These are phyloP conservation scores for Bostrychus sinensis DNA, from an alignment of 2,113 vertebrate species.

Conservation along the genomic window DNA sequence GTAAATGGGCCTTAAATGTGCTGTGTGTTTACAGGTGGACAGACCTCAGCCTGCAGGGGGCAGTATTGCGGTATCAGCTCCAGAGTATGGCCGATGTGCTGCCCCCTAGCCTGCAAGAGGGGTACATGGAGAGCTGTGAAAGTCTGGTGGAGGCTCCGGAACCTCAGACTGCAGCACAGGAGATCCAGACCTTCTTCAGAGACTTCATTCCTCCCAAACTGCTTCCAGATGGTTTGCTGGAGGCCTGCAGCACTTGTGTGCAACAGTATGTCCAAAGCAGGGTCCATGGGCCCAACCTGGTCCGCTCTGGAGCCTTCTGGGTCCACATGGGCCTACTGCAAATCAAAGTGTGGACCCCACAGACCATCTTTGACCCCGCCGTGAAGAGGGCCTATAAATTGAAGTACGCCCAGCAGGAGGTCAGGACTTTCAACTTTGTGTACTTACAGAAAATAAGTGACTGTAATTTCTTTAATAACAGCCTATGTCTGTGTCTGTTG, in stretches of 20 bases:
- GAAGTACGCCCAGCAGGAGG: constrained; percentile 91
- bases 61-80: constrained; percentile 84
- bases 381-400: constrained; percentile 93
- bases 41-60: constrained; percentile 85
- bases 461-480: neutral
- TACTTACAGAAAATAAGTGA: neutral
- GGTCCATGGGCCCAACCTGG: constrained; percentile 73
- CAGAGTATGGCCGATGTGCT: constrained; percentile 85
- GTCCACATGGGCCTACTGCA: constrained; percentile 92
- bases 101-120: constrained; percentile 81
- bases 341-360: constrained; percentile 91
- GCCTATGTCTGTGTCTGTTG: constrained; percentile 12
- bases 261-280: constrained; percentile 85
- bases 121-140: constrained; percentile 85
- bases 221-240: constrained; percentile 85
- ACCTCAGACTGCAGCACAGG: constrained; percentile 78
- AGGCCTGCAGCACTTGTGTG: constrained; percentile 84
- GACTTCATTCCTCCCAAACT: constrained; percentile 79
- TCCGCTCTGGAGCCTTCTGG: constrained; percentile 88
- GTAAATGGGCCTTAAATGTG: neutral
- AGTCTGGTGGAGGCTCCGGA: constrained; percentile 77
- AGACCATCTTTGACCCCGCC: constrained; percentile 92
- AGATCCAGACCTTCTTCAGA: constrained; percentile 82
- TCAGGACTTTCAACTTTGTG: constrained; percentile 53
- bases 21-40: constrained; percentile 72